Evolutionary conservation across 2,113 vertebrate species (phyloP).

Genomic region (Mungos mungo): DNA sequence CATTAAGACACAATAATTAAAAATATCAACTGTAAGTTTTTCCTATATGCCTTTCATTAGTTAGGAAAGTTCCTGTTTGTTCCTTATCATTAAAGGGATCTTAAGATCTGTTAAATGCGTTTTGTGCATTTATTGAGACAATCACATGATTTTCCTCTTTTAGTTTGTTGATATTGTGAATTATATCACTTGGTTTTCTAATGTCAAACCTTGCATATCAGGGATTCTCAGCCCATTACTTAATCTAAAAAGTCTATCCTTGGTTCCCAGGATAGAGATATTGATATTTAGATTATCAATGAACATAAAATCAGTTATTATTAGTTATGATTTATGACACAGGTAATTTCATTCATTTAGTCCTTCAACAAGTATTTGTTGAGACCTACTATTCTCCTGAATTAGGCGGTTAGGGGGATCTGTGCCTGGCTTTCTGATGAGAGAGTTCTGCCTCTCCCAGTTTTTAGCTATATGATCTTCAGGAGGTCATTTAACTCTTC

Average conservation of each 20-base stretch:
- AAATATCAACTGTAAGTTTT: neutral
- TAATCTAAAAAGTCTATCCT: neutral
- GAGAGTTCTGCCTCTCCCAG: neutral
- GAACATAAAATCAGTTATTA: neutral
- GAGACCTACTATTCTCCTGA: neutral
- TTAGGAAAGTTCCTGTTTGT: neutral
- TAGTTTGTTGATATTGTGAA: neutral
- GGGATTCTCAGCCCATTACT: neutral
- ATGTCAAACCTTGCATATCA: neutral
- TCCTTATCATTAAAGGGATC: neutral
- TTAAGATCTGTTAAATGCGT: neutral
- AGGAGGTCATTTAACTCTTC: neutral
- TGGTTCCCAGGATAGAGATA: neutral
- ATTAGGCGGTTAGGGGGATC: neutral
- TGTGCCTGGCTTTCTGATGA: conserved; percentile 15
- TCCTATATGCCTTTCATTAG: neutral
- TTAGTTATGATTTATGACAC: neutral
- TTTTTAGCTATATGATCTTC: neutral
- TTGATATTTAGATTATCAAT: neutral
- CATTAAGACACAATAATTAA: neutral
- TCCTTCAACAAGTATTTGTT: neutral
- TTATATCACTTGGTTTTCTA: neutral
- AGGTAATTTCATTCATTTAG: neutral
- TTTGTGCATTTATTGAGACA: neutral
- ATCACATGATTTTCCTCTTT: neutral